Percentiles rank a stretch among this genome's conserved stretches.
Conservation (phyloP, 2,888 invertebrate genomes). For the Limnephilus auricula region DNA sequence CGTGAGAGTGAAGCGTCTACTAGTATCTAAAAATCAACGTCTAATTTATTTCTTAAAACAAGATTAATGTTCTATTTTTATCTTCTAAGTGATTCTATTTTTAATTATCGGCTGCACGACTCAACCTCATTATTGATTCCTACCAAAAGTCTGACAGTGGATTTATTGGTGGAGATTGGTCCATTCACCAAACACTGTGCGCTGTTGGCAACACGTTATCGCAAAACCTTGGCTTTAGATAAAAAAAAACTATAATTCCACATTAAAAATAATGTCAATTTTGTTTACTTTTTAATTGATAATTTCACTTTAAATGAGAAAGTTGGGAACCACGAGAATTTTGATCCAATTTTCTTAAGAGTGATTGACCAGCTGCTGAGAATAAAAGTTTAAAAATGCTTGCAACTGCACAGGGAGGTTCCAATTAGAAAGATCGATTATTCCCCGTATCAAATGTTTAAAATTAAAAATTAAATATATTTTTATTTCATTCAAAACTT, state of each 20-base stretch:
- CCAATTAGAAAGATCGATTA: too few species aligned
- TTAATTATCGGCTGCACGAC: neutral
- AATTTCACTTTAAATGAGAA: neutral
- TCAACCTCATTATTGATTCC: neutral
- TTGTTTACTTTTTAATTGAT: neutral
- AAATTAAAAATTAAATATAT: too few species aligned
- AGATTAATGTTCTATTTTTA: neutral
- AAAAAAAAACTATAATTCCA: neutral
- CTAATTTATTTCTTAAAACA: neutral
- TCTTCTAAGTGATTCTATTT: neutral
- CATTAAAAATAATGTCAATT: neutral
- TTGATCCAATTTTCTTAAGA: too few species aligned
- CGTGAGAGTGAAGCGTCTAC: neutral
- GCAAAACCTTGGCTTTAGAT: neutral
- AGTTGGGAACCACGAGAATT: too few species aligned
- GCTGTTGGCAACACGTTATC: neutral
- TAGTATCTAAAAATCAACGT: neutral
- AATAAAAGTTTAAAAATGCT: too few species aligned
- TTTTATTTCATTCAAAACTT: too few species aligned
- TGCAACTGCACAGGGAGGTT: too few species aligned
- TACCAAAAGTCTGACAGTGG: neutral
- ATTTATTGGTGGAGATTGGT: neutral
- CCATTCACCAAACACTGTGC: neutral
- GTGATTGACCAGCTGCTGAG: too few species aligned
- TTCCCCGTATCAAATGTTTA: too few species aligned